Percentiles rank a stretch among this genome's conserved stretches.
Conservation (phyloP, 2,888 invertebrate genomes). For the Scelioninae gen. 1 region DNA sequence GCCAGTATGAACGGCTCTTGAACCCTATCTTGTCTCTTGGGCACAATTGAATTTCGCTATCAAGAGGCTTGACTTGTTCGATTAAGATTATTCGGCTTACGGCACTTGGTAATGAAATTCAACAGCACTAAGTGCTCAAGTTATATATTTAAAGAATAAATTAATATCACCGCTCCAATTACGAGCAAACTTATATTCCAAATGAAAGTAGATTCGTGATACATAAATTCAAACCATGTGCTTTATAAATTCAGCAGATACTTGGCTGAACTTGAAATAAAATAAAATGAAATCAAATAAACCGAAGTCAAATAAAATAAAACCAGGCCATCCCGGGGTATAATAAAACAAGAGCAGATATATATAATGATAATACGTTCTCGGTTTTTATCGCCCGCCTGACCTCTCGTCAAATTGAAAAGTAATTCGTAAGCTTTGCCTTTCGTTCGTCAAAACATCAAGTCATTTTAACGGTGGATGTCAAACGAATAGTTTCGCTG, state of each 20-base stretch:
- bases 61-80: conserved; percentile 55
- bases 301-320: no score
- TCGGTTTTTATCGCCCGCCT: no score
- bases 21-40: conserved; percentile 61
- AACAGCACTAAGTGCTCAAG: conserved; percentile 30
- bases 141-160: conserved; percentile 57
- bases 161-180: conserved; percentile 36
- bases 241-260: conserved; percentile 9
- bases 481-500: no score
- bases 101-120: conserved; percentile 58
- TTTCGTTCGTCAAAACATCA: no score
- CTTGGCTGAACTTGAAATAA: conserved; percentile 74
- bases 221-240: conserved; percentile 1
- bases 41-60: conserved; percentile 62
- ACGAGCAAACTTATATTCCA: conserved; percentile 10
- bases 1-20: conserved; percentile 42
- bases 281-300: no score
- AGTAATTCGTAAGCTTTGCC: no score
- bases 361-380: no score
- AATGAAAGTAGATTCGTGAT: conserved; percentile 6
- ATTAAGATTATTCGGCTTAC: conserved; percentile 58
- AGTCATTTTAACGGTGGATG: no score
- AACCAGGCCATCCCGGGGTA: no score
- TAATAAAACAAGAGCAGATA: no score
- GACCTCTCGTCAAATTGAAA: no score